Evolutionary conservation across 2,113 vertebrate genomes (phyloP).

Genomic region (Engraulis encrasicolus): DNA sequence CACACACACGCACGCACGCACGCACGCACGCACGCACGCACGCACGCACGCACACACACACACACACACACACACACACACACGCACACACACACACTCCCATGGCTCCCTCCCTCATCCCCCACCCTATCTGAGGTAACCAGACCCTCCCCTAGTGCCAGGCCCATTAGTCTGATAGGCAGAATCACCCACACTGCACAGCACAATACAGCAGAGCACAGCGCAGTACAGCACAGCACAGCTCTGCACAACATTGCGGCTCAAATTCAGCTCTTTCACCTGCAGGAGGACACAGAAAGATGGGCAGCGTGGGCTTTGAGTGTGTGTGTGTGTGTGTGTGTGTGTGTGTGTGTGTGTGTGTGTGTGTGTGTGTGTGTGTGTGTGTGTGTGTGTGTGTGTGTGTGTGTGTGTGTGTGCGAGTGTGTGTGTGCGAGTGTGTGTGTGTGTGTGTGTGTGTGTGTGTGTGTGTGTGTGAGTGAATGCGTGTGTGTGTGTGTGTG

Average conservation of each 20-base stretch:
- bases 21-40: too few species aligned
- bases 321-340: too few species aligned
- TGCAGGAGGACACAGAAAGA: background rate
- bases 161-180: background rate
- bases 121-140: too few species aligned
- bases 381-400: constrained; percentile 9
- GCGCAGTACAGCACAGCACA: too few species aligned
- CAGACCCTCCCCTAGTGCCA: background rate
- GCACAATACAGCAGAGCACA: too few species aligned
- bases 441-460: background rate
- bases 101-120: too few species aligned
- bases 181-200: background rate
- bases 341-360: background rate
- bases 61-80: too few species aligned
- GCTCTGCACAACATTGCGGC: too few species aligned
- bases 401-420: background rate
- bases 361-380: constrained; percentile 38
- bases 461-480: background rate
- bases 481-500: background rate
- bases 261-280: too few species aligned
- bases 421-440: background rate
- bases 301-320: background rate
- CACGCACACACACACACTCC: too few species aligned
- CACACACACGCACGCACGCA: too few species aligned
- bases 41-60: too few species aligned